Base-by-base conservation (phyloP, 1,140 invertebrate species). In the Chymomyza costata region DNA sequence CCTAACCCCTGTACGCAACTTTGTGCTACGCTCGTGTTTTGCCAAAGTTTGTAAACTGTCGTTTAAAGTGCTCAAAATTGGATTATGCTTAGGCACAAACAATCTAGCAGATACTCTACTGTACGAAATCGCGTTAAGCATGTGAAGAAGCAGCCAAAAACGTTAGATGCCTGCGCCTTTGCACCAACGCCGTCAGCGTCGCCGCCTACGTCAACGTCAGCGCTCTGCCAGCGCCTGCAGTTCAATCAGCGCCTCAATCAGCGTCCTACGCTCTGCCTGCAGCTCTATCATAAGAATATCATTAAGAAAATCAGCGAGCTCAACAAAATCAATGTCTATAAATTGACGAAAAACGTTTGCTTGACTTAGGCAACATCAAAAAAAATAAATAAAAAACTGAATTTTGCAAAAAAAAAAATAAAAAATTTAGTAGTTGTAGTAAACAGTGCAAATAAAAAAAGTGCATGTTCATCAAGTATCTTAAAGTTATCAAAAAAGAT, bases 81-180 rank as follows among this genome's bases (percentile, higher is more conserved):
- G 80, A 83, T 83, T 83, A 83, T 83, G 74, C 69, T 83, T 62
- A 62, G 70, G 70, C 67, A 61, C 62, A 83, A 65, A 73, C 70
- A 56, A 59, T n/a, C n/a, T n/a, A 68, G 66, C 52, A 64, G n/a
- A 37, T 47, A 56, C 43, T 49, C 47, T 65, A 65, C 45, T 51
- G 63, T 52, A 55, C 50, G n/a, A n/a, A n/a, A 66, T 63, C 55
- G 48, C 63, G 60, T 34, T 52, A 65, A 81, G 74, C 68, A 80
- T 80, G 74, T 80, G 69, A 81, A 65, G 21, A 51, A 64, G 43
- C 10, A 28, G 28, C 13, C 18, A 25, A 41, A 14, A 15, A 1
- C 25, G 5, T n/a, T 46, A 32, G 60, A 58, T 66, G 60, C 54
- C 41, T 65, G 57, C 61, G 54, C 60, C 62, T 5, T 6, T 37